A percentile compares a stretch with the other conserved stretches of the same genome.
Conservation (phyloP, 1,140 invertebrate genomes). For the Hycleus cichorii region DNA sequence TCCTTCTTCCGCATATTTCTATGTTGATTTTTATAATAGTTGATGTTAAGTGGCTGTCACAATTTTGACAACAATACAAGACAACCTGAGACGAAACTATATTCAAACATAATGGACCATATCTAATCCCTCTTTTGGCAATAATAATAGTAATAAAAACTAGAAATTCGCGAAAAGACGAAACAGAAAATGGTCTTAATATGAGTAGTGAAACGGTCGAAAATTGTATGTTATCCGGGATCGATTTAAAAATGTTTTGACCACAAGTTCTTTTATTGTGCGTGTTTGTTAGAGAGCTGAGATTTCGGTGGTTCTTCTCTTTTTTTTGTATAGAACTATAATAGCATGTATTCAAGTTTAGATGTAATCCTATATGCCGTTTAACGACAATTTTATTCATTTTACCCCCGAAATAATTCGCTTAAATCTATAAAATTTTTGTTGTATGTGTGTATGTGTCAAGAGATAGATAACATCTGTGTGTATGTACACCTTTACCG, state of each 20-base stretch:
- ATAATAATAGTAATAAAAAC: background rate
- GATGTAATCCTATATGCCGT: slow-evolving; percentile 33
- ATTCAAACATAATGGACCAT: slow-evolving; percentile 29
- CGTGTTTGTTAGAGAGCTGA: slow-evolving; percentile 13
- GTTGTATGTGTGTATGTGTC: too few relatives aligned
- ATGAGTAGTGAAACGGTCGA: background rate
- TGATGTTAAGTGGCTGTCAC: slow-evolving; percentile 25
- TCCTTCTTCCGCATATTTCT: slow-evolving; percentile 21
- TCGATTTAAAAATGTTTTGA: slow-evolving; percentile 38
- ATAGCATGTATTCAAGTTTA: slow-evolving; percentile 34
- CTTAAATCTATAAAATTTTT: too few relatives aligned
- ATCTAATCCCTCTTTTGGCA: slow-evolving; percentile 3
- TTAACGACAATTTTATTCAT: slow-evolving; percentile 24
- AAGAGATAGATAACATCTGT: slow-evolving; percentile 10
- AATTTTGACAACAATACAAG: slow-evolving; percentile 16
- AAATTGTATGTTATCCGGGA: slow-evolving; percentile 5
- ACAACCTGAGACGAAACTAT: slow-evolving; percentile 25
- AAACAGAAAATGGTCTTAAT: background rate
- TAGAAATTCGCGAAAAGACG: too few relatives aligned
- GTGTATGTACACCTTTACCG: slow-evolving; percentile 9
- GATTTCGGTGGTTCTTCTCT: slow-evolving; percentile 22
- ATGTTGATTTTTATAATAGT: slow-evolving; percentile 7
- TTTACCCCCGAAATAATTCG: background rate
- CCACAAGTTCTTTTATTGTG: slow-evolving; percentile 25
- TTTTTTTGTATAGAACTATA: slow-evolving; percentile 10